phyloP scores from a whole-genome alignment of 2,113 vertebrate genomes.

The Coturnix japonica region DNA sequence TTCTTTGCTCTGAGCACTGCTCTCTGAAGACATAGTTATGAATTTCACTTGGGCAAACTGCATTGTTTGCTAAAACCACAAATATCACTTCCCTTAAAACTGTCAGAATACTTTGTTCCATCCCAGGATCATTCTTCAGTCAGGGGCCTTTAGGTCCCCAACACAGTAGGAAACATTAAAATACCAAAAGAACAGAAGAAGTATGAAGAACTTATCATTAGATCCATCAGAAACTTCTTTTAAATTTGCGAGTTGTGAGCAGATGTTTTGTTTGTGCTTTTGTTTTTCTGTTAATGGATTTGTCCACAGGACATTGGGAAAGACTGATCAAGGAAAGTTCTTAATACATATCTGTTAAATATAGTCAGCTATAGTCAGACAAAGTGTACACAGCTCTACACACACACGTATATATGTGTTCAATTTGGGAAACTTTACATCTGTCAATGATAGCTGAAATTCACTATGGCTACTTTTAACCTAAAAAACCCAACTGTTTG shows the following conservation, averaged over 20 bases:
- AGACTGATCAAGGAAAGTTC: background rate
- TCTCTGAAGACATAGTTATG: background rate
- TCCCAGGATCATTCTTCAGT: no score
- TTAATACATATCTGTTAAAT: background rate
- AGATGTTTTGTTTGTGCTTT: fast-evolving
- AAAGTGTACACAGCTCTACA: background rate
- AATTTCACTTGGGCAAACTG: background rate
- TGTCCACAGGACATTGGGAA: background rate
- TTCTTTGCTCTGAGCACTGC: background rate
- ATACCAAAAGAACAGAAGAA: background rate
- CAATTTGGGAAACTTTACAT: background rate
- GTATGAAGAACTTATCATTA: fast-evolving
- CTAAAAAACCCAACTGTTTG: background rate
- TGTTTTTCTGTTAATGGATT: background rate
- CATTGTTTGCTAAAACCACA: background rate
- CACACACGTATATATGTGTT: background rate
- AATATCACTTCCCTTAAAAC: no score
- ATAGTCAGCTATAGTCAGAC: background rate
- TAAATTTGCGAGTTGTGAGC: background rate
- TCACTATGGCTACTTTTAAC: background rate
- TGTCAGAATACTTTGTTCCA: no score
- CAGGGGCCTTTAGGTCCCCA: no score
- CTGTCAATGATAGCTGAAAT: background rate
- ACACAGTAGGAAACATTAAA: background rate
- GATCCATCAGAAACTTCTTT: background rate